Evolutionary conservation across 2,888 invertebrate species (phyloP).

Genomic region (Temnothorax ravouxi): DNA sequence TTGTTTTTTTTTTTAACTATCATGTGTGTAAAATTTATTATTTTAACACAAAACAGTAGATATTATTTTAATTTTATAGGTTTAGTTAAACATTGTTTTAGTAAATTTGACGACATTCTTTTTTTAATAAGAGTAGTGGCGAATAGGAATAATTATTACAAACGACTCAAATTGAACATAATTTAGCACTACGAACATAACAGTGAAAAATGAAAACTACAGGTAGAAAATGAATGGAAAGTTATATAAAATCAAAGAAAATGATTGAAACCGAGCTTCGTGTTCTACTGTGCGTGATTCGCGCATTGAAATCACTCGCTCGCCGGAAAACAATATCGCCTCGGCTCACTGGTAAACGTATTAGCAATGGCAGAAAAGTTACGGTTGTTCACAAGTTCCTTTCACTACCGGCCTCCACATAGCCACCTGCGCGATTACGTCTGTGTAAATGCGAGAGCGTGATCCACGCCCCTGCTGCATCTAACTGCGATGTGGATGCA

Average conservation of each 20-base stretch:
- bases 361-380: conserved; percentile 31
- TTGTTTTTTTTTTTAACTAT: too few species aligned
- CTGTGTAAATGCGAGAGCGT: conserved; percentile 68
- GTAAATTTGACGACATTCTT: too few species aligned
- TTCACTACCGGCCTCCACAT: conserved; percentile 81
- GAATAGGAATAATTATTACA: too few species aligned
- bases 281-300: neutral
- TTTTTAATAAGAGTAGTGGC: too few species aligned
- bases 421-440: conserved; percentile 53
- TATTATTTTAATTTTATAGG: too few species aligned
- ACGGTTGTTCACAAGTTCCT: conserved; percentile 68
- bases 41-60: too few species aligned
- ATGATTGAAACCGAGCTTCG: neutral
- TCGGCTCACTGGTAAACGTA: conserved; percentile 25
- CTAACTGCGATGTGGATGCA: neutral
- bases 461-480: conserved; percentile 27
- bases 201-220: neutral
- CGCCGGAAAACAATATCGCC: conserved; percentile 33
- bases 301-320: conserved; percentile 20
- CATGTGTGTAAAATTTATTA: too few species aligned
- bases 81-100: too few species aligned
- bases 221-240: neutral
- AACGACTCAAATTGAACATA: too few species aligned
- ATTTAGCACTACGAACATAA: too few species aligned
- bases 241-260: neutral